phyloP scores from a whole-genome alignment of 1,140 invertebrate genomes.

The Drosophila virilis region DNA sequence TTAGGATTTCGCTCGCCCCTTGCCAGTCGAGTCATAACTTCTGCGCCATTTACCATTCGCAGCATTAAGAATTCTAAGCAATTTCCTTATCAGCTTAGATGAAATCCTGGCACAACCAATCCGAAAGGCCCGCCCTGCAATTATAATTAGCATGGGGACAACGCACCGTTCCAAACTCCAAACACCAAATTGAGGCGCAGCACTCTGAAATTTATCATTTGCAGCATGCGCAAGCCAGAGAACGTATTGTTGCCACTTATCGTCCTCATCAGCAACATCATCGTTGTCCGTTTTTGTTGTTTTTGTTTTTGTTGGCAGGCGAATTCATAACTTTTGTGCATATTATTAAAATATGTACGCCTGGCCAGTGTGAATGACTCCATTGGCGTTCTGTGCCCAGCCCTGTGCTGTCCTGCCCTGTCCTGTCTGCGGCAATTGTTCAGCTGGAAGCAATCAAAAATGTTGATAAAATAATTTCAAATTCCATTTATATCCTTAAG shows the following conservation, averaged over 20 bases:
- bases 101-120: constrained; percentile 48
- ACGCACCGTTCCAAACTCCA: constrained; percentile 40
- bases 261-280: constrained; percentile 2
- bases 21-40: constrained; percentile 48
- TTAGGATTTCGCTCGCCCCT: background rate
- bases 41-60: constrained; percentile 66
- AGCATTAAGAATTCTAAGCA: constrained; percentile 75
- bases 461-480: constrained; percentile 83
- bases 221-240: constrained; percentile 36
- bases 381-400: constrained; percentile 32
- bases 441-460: constrained; percentile 81
- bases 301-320: constrained; percentile 27
- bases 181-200: background rate
- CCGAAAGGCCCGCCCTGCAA: constrained; percentile 49
- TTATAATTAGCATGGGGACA: constrained; percentile 74
- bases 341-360: constrained; percentile 64
- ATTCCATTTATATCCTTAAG: constrained; percentile 82
- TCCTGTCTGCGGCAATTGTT: constrained; percentile 58
- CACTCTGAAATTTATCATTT: constrained; percentile 70
- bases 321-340: constrained; percentile 80
- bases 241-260: constrained; percentile 62
- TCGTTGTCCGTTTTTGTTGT: background rate
- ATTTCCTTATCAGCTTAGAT: constrained; percentile 80
- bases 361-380: constrained; percentile 62
- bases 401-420: background rate